Evolutionary conservation across 1,140 invertebrate genomes (phyloP).

Genomic region (Potamilus streckersoni): DNA sequence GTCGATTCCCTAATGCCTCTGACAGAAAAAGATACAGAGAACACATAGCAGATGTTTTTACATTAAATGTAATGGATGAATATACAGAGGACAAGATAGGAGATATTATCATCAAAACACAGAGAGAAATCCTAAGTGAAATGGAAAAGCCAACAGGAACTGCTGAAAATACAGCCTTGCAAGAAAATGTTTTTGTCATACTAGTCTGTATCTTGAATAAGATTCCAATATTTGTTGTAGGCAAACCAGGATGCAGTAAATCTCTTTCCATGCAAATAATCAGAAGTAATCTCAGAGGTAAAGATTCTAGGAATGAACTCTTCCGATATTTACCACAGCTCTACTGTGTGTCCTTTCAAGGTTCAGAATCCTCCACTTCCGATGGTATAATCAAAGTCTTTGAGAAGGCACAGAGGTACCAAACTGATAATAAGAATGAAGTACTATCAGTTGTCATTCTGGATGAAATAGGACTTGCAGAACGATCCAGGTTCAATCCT

Average conservation of each 20-base stretch:
- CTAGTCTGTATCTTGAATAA: constrained; percentile 52
- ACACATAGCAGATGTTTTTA: constrained; percentile 12
- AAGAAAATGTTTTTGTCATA: constrained; percentile 60
- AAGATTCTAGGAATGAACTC: constrained; percentile 36
- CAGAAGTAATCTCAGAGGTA: constrained; percentile 48
- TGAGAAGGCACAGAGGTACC: constrained; percentile 38
- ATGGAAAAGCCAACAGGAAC: constrained; percentile 32
- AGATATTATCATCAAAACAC: constrained; percentile 24
- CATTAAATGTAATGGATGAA: not conserved
- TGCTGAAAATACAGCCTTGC: constrained; percentile 48
- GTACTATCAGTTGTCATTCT: constrained; percentile 47
- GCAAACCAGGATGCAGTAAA: constrained; percentile 61
- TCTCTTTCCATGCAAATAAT: constrained; percentile 55
- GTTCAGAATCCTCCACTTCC: constrained; percentile 45
- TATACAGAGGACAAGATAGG: constrained; percentile 4
- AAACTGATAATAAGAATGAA: constrained; percentile 28
- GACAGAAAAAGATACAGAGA: constrained; percentile 35
- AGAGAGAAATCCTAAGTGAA: constrained; percentile 24
- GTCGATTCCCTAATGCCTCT: constrained; percentile 27
- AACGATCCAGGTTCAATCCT: constrained; percentile 38
- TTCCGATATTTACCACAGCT: constrained; percentile 50
- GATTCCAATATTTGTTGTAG: constrained; percentile 59
- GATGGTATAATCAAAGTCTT: constrained; percentile 46
- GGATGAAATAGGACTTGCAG: constrained; percentile 52
- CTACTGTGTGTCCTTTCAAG: constrained; percentile 46